Base-by-base conservation (phyloP, 2,888 invertebrate species). In the Chironomus riparius region DNA sequence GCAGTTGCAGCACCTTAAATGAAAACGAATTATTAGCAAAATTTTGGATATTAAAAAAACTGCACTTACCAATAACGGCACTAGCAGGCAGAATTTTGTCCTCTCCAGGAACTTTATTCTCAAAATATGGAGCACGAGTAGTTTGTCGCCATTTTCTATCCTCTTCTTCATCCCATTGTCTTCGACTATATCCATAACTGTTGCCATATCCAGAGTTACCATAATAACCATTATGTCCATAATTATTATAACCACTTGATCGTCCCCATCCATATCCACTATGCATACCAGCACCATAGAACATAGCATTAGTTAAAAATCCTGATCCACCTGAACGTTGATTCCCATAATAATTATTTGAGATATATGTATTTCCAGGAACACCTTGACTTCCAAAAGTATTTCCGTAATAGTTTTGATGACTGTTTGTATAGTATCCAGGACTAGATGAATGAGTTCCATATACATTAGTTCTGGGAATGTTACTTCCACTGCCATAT, bases 41-140 rank as follows among this genome's bases (percentile, higher is more conserved):
- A 56, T 4, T 15, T 56, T 7, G n/a, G n/a, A n/a, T n/a, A n/a
- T 18, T 6, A 18, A 18, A 15, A 18, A 18, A 56, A 56, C 13
- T 18, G 18, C 4, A 56, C 18, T 56, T 18, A 56, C 56, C 65
- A 65, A 65, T 24, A 13, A 65, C 65, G n/a, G 47, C 38, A 21
- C 18, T 47, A 38, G 47, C 65, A 65, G 65, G 65, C 3, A 69
- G 38, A 69, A 47, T 38, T 12, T 10, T n/a, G n/a, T 69, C 38
- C n/a, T 12, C 38, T n/a, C 74, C 74, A 47, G 74, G 74, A 48
- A 74, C 47, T 68, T 74, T 65, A 15, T 74, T 74, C 12, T 68
- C 68, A 62, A 74, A 74, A 28, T 74, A 74, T 47, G 74, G 74
- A n/a, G 47, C 48, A 12, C 21, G n/a, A 4, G 74, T 74, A n/a